Base-by-base conservation (phyloP, 23 tunicate genomes). In the Corella eumyota region DNA sequence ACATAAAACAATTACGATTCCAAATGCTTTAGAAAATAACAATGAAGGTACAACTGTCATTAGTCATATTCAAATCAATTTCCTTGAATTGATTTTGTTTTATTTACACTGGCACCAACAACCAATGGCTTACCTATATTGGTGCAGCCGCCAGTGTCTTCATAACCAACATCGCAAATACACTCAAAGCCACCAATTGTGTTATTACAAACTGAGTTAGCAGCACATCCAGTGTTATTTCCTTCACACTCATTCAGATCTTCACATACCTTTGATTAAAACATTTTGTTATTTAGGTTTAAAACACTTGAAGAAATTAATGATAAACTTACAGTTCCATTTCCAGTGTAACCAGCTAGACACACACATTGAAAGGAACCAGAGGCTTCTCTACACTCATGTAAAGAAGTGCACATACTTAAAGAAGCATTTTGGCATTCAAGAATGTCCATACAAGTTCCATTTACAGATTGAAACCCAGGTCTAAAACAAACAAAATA, bases 61-160 rank as follows among this genome's bases (percentile, higher is more conserved):
- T n/a, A n/a, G n/a, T n/a, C n/a, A n/a, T n/a, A n/a, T n/a, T n/a
- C n/a, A n/a, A n/a, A n/a, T n/a, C n/a, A n/a, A n/a, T n/a, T n/a
- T n/a, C n/a, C n/a, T n/a, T n/a, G n/a, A n/a, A n/a, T n/a, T n/a
- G n/a, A n/a, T n/a, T n/a, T n/a, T n/a, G n/a, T n/a, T n/a, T n/a
- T n/a, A n/a, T n/a, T n/a, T n/a, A n/a, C n/a, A n/a, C n/a, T n/a
- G n/a, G n/a, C n/a, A n/a, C n/a, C n/a, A n/a, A n/a, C n/a, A n/a
- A n/a, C n/a, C n/a, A n/a, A n/a, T n/a, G n/a, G n/a, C 49, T 61
- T 79, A 62, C 78, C 78, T 19, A 78, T 71, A 47, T 78, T 66
- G 69, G n/a, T 64, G 27, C 86, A 78, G n/a, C 61, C 22, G 25
- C 64, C 64, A 4, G 17, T 67, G 19, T 51, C 27, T 1, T 0